Percentiles rank a stretch among this genome's conserved stretches.
phyloP scores from a whole-genome alignment of 2,888 invertebrate species.

The Apamea sordens region DNA sequence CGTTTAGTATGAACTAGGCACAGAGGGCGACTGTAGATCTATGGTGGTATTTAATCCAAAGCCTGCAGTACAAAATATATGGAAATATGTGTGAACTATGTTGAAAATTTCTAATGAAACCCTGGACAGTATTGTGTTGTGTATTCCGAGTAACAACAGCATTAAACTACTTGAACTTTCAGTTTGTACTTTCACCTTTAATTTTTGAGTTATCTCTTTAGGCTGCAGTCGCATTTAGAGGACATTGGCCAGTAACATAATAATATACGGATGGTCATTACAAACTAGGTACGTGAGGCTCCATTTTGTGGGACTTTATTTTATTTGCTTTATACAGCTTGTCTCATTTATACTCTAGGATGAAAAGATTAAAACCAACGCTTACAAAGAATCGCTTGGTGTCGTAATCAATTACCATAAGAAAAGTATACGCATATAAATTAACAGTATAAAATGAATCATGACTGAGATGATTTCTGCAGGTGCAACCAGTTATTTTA shows the following conservation, averaged over 20 bases:
- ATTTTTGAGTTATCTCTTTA: constrained; percentile 9
- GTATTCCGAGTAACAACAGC: constrained; percentile 18
- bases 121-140: background rate
- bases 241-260: background rate
- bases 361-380: background rate
- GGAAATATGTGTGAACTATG: background rate
- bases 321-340: background rate
- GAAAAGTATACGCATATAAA: constrained; percentile 35
- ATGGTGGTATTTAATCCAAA: background rate
- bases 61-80: background rate
- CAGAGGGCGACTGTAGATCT: background rate
- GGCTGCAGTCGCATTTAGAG: constrained; percentile 13
- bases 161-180: constrained; percentile 21
- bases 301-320: constrained; percentile 9
- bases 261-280: background rate
- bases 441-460: constrained; percentile 54
- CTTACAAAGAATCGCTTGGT: constrained; percentile 31
- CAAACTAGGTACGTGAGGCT: background rate
- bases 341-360: constrained; percentile 12
- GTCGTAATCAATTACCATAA: constrained; percentile 29
- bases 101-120: constrained; percentile 15
- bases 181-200: constrained; percentile 43
- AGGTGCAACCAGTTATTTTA: constrained; percentile 38
- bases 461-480: constrained; percentile 42
- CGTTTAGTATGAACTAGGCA: constrained; percentile 32